Percentiles rank a stretch among this genome's conserved stretches.
Evolutionary conservation across 2,888 invertebrate species (phyloP).

Genomic region (Sphinx pinastri): DNA sequence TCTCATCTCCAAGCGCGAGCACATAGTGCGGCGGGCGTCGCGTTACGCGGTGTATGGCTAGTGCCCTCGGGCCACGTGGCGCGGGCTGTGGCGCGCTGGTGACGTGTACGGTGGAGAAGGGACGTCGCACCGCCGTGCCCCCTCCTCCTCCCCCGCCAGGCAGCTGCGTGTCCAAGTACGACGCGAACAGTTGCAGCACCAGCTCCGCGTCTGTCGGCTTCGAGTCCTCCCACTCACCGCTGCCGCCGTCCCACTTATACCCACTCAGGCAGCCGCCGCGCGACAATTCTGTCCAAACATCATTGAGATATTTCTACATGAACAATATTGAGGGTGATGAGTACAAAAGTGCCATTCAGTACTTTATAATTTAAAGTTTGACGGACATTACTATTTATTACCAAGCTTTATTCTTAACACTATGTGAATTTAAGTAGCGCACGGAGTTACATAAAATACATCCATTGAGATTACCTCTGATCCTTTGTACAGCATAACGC

Average conservation of each 20-base stretch:
- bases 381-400: no score
- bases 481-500: constrained; percentile 92
- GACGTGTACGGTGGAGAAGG: constrained; percentile 39
- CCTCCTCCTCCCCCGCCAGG: constrained; percentile 72
- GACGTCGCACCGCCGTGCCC: constrained; percentile 62
- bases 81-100: constrained; percentile 72
- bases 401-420: no score
- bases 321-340: no score
- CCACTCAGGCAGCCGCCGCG: constrained; percentile 94
- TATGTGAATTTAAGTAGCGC: no score
- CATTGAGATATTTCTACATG: no score
- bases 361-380: no score
- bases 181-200: constrained; percentile 92
- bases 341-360: no score
- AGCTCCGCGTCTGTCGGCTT: constrained; percentile 95
- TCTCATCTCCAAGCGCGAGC: constrained; percentile 83
- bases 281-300: constrained; percentile 84
- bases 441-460: no score
- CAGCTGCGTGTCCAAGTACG: constrained; percentile 93
- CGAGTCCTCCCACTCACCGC: constrained; percentile 91
- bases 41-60: constrained; percentile 84
- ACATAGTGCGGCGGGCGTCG: constrained; percentile 88
- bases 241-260: constrained; percentile 94
- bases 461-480: constrained; percentile 75
- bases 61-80: constrained; percentile 78